Evolutionary conservation across 2,113 vertebrate genomes (phyloP), one percentile per base, ranked within the genome.

Genomic region (Orcinus orca): DNA sequence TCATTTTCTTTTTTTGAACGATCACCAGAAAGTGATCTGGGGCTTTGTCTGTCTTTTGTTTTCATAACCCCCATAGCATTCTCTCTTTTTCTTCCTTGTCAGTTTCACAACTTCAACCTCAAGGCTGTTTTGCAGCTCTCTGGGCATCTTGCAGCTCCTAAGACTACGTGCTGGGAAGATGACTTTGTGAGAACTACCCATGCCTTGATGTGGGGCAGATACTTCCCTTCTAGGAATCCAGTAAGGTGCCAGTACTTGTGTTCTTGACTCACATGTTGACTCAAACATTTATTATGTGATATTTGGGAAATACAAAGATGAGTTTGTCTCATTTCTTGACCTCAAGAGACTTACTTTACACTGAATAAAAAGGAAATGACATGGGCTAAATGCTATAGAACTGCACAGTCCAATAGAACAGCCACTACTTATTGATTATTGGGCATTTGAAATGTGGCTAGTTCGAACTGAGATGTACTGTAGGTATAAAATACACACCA

Each of bases 1-100:
- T 95, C n/a, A 7, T 55, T 95, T 71, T 90, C 81, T 88, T 62
- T 80, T 83, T 65, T 36, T 58, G 44, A 95, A 68, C 55, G 80
- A 8, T 83, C 81, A 82, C 62, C 63, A 76, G 60, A 77, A 93
- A 84, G 60, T 71, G 71, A 31, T 7, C 31, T 53, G 17, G 5
- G 10, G 15, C 41, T 70, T 70, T 15, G 33, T 38, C 31, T 71
- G 26, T 44, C 36, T 79, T 25, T 88, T 90, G 11, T 80, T 80
- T 38, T n/a, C 33, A 20, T 17, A 76, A 33, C 11, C 25, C 8
- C 50, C 6, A 4, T 0, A 6, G 0, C 6, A 62, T 8, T 41
- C 63, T 65, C n/a, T 62, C 71, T 93, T 80, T 86, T 92, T 94
- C 25, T 36, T 92, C 38, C 55, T 87, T 82, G 47, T 67, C 81